A percentile compares a stretch with the other conserved stretches of the same genome.
Conservation (phyloP, 1,140 invertebrate species). For the Pseudomyrmex cubaensis region DNA sequence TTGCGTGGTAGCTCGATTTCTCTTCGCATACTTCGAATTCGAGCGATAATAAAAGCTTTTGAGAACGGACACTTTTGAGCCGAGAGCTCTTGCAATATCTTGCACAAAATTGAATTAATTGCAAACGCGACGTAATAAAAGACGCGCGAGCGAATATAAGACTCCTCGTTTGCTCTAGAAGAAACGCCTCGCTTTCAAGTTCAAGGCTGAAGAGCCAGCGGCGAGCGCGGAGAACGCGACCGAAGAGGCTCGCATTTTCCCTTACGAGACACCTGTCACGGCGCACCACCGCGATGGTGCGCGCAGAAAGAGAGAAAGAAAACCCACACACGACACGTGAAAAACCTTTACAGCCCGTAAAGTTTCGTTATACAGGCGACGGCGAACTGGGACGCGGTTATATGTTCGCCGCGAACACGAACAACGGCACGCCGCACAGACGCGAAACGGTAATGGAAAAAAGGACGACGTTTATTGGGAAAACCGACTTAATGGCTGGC, state of each 20-base stretch:
- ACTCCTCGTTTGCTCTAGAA: background rate
- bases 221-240: background rate
- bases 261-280: constrained; percentile 53
- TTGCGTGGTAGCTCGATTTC: background rate
- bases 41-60: no score
- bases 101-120: constrained; percentile 63
- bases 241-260: background rate
- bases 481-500: constrained; percentile 15
- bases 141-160: constrained; percentile 15
- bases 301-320: background rate
- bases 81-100: background rate
- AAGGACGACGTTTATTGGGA: constrained; percentile 15
- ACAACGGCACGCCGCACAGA: background rate
- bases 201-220: constrained; percentile 52
- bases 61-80: background rate
- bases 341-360: constrained; percentile 40
- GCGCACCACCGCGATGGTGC: constrained; percentile 8
- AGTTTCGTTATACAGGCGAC: constrained; percentile 24
- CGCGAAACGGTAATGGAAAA: background rate
- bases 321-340: background rate
- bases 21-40: background rate
- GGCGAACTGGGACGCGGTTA: constrained; percentile 48
- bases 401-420: constrained; percentile 48
- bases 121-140: constrained; percentile 57
- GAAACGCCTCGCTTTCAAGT: constrained; percentile 39